A percentile compares a stretch with the other conserved stretches of the same genome.
Conservation (phyloP, 2,113 vertebrate species). For the Rhinoderma darwinii region DNA sequence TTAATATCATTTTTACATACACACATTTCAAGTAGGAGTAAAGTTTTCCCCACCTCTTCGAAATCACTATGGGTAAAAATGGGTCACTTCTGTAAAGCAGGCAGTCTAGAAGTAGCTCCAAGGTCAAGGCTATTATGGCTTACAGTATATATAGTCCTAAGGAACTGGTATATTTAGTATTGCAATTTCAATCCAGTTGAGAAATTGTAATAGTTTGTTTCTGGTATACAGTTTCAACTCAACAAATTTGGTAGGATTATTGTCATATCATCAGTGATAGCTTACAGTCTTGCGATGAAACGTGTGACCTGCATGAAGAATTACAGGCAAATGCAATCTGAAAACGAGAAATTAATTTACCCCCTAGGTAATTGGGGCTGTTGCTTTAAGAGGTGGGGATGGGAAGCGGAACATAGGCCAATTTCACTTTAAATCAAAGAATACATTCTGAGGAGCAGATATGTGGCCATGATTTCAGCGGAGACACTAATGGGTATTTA, state of each 20-base stretch:
- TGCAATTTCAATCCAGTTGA: background rate
- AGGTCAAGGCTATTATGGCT: no score
- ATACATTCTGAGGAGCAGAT: conserved; percentile 96
- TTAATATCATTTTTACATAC: background rate
- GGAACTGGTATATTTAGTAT: background rate
- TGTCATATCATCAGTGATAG: background rate
- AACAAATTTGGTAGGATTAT: background rate
- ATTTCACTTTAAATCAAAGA: conserved; percentile 99
- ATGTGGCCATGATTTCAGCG: conserved; percentile 92
- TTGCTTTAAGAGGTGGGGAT: conserved; percentile 52
- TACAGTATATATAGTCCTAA: background rate
- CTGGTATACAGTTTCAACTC: conserved; percentile 5
- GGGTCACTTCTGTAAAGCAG: background rate
- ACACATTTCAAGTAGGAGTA: background rate
- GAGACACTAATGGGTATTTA: conserved; percentile 99
- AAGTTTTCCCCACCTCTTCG: background rate
- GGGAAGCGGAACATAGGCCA: conserved; percentile 91
- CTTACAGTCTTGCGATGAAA: conserved; percentile 1
- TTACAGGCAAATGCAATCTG: conserved; percentile 52
- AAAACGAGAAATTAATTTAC: conserved; percentile 54
- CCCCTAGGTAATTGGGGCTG: conserved; percentile 43
- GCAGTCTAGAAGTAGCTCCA: no score
- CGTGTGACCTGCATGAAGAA: conserved; percentile 37
- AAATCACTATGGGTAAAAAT: background rate
- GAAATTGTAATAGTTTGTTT: background rate